Percentiles rank a stretch among this genome's conserved stretches.
Evolutionary conservation across 1,140 invertebrate genomes (phyloP).

Genomic region (Halyomorpha halys): DNA sequence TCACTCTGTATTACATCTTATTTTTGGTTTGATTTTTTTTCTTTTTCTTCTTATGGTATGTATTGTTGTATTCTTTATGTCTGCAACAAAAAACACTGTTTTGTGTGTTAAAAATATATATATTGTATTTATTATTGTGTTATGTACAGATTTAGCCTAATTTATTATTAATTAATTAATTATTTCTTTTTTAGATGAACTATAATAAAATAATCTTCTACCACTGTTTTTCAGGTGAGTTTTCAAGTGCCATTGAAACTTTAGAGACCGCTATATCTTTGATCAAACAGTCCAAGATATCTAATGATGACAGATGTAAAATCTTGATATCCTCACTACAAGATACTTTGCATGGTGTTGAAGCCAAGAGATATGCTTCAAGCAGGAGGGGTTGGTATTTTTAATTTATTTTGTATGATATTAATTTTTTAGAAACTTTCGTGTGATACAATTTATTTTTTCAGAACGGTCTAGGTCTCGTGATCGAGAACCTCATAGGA

Average conservation of each 20-base stretch:
- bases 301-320: constrained; percentile 95
- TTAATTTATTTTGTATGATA: not conserved
- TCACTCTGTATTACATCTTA: no score
- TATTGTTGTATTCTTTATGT: no score
- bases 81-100: no score
- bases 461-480: constrained; percentile 61
- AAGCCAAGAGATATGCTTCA: constrained; percentile 86
- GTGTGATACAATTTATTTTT: constrained; percentile 28
- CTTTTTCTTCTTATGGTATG: no score
- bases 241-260: constrained; percentile 95
- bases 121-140: no score
- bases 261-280: constrained; percentile 95
- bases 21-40: no score
- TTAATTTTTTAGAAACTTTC: no score
- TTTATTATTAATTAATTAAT: no score
- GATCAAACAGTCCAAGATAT: constrained; percentile 97
- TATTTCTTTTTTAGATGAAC: no score
- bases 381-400: constrained; percentile 42
- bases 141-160: no score
- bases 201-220: no score
- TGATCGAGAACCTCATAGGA: constrained; percentile 71
- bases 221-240: constrained; percentile 58
- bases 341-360: constrained; percentile 92
- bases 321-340: constrained; percentile 93
- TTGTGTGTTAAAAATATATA: no score